phyloP scores from a whole-genome alignment of 2,888 invertebrate species.

The Spatulosminthurus flaviceps region DNA sequence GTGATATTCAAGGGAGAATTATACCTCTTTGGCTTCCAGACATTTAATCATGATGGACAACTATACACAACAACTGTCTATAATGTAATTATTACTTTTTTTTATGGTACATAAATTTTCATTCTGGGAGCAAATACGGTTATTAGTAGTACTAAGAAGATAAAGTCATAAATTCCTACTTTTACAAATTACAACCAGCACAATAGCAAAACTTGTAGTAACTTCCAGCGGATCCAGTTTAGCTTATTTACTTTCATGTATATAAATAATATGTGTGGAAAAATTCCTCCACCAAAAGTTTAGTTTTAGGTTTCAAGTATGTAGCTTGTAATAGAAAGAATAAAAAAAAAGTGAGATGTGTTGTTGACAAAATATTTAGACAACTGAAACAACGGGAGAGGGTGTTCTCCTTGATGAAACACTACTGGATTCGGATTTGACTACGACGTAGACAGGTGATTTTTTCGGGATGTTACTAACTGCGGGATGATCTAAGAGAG shows the following conservation, averaged over 20 bases:
- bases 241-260: too few relatives aligned
- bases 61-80: slow-evolving; percentile 5
- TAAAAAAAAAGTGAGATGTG: too few relatives aligned
- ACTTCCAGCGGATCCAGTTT: neutral
- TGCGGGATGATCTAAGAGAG: slow-evolving; percentile 35
- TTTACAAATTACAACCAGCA: neutral
- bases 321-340: too few relatives aligned
- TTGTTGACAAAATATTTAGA: slow-evolving; percentile 42
- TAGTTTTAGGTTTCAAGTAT: too few relatives aligned
- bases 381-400: slow-evolving; percentile 61
- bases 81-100: neutral
- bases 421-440: slow-evolving; percentile 51
- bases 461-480: slow-evolving; percentile 55
- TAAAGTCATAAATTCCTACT: neutral
- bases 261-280: too few relatives aligned
- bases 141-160: neutral
- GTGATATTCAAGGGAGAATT: slow-evolving; percentile 4
- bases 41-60: neutral
- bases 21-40: neutral
- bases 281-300: too few relatives aligned
- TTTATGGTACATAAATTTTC: slow-evolving; percentile 18
- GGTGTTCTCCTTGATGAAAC: slow-evolving; percentile 49
- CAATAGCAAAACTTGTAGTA: neutral
- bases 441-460: slow-evolving; percentile 61
- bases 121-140: neutral